phyloP scores from a whole-genome alignment of 2,797 vertebrate species.

The Cyprinella venusta region DNA sequence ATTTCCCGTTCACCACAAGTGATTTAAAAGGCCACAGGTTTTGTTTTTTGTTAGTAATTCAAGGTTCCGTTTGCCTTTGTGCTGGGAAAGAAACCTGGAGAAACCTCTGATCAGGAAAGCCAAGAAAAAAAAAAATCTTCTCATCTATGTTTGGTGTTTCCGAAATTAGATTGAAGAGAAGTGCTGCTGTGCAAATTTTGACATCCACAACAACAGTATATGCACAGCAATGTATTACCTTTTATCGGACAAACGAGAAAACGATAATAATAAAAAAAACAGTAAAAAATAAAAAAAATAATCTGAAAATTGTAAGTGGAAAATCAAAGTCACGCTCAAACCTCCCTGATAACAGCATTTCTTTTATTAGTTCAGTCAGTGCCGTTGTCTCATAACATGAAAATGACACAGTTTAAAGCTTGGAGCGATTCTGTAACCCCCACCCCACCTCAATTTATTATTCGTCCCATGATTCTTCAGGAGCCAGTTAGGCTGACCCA shows the following conservation, averaged over 20 bases:
- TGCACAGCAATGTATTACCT: neutral
- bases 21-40: conserved; percentile 65
- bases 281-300: neutral
- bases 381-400: conserved; percentile 50
- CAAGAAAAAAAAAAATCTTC: conserved; percentile 50
- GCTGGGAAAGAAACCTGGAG: conserved; percentile 63
- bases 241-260: neutral
- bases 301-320: neutral
- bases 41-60: conserved; percentile 64
- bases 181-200: conserved; percentile 19
- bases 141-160: conserved; percentile 54
- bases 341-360: conserved; percentile 25
- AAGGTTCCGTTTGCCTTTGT: conserved; percentile 58
- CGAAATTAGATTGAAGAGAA: conserved; percentile 32
- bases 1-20: conserved; percentile 68
- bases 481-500: conserved; percentile 86
- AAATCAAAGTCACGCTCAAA: conserved; percentile 3
- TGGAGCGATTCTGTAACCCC: conserved; percentile 65
- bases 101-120: conserved; percentile 59
- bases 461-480: conserved; percentile 81
- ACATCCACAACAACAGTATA: neutral
- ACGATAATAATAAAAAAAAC: neutral
- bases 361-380: conserved; percentile 40
- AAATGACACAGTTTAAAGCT: conserved; percentile 61
- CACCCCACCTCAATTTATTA: conserved; percentile 81